Evolutionary conservation across 2,113 vertebrate species (phyloP), one percentile per base, ranked within the genome.

Genomic region (Pachypanchax playfairii): DNA sequence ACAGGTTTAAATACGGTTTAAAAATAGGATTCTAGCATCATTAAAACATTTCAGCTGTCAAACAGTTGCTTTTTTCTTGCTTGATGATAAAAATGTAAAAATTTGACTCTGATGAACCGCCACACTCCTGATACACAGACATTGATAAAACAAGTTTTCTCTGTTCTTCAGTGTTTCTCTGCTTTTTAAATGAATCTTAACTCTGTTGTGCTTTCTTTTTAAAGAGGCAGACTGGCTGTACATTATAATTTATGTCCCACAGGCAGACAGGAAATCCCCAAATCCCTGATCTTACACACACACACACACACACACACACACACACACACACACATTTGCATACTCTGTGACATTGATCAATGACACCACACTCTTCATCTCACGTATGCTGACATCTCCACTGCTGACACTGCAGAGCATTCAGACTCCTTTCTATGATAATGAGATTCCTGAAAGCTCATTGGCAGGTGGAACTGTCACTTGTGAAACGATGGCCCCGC

Each of bases 321-420:
- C 26, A 47, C 44, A 35, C 48, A 52, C 36, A 5, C 46, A 35
- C 21, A 33, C 35, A 58, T 17, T 28, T 36, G 33, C 66, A 69
- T 52, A 20, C 31, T 44, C 29, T 56, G n/a, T n/a, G 59, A 63
- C 68, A 71, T 43, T 50, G 68, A 71, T 71, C 47, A 20, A 76
- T 74, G 63, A 68, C 60, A 36, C 43, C 29, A 29, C 53, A 36
- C 29, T 36, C 11, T n/a, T 48, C 46, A 46, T 41, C 56, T 20
- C 28, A 56, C 44, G 22, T 31, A 68, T 43, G 51, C 25, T 29
- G 29, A 56, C 29, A 35, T 31, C 4, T 44, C 18, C 4, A 0
- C n/a, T 46, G 65, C 79, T 84, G 74, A 82, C 7, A 4, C 50
- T 67, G 81, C 62, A 72, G 46, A 79, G 24, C 36, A 47, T 51